A percentile compares a stretch with the other conserved stretches of the same genome.
These are phyloP conservation scores for Nasua narica DNA, from an alignment of 2,797 vertebrate species.

Conservation along the genomic window DNA sequence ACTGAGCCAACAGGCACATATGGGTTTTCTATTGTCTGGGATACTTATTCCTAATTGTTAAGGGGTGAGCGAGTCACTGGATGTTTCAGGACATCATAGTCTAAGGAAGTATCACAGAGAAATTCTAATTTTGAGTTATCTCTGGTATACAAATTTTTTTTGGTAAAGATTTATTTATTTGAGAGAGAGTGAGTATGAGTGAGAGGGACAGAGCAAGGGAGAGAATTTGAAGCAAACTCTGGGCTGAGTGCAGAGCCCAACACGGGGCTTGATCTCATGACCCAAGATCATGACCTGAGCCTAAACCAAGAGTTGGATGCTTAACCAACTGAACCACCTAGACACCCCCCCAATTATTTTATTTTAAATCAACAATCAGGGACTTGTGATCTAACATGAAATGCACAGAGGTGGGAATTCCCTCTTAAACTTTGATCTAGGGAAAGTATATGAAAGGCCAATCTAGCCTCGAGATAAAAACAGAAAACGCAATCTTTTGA, in stretches of 20 bases:
- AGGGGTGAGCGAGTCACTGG: neutral
- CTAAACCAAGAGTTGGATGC: neutral
- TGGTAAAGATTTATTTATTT: neutral
- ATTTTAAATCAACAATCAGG: neutral
- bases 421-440: neutral
- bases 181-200: neutral
- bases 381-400: neutral
- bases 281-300: neutral
- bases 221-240: neutral
- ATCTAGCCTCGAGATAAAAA: neutral
- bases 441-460: neutral
- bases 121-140: neutral
- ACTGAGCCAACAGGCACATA: neutral
- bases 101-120: neutral
- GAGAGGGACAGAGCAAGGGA: neutral
- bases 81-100: neutral
- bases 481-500: neutral
- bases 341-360: neutral
- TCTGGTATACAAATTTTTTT: neutral
- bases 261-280: neutral
- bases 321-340: neutral
- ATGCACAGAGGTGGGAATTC: neutral
- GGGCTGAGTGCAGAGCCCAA: neutral
- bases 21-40: neutral
- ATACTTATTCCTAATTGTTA: neutral